Evolutionary conservation across 2,888 invertebrate species (phyloP).

Genomic region (Tachina lurida): DNA sequence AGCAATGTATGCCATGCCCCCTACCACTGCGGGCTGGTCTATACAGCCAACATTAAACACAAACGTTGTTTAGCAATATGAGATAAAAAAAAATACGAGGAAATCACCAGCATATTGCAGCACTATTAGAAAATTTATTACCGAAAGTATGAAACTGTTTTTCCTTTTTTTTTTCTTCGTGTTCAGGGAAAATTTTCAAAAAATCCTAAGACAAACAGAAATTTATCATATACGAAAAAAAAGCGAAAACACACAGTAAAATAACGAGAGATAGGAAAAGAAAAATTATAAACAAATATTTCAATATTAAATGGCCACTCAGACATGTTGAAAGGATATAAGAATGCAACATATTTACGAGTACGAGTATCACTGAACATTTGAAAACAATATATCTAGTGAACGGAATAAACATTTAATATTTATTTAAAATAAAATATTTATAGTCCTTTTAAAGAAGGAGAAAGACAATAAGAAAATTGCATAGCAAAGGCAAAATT

Average conservation of each 20-base stretch:
- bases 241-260: not conserved
- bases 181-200: slow-evolving; percentile 9
- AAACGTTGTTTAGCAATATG: slow-evolving; percentile 1
- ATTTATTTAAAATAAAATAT: slow-evolving; percentile 68
- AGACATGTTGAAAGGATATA: slow-evolving; percentile 62
- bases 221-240: slow-evolving; percentile 22
- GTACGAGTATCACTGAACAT: slow-evolving; percentile 35
- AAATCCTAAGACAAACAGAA: slow-evolving; percentile 47
- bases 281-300: slow-evolving; percentile 70
- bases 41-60: slow-evolving; percentile 7
- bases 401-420: slow-evolving; percentile 56
- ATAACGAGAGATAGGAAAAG: not conserved
- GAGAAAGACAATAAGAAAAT: slow-evolving; percentile 1
- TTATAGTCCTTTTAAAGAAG: slow-evolving; percentile 40
- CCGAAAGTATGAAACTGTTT: slow-evolving; percentile 32
- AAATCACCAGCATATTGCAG: slow-evolving; percentile 66
- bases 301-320: slow-evolving; percentile 69
- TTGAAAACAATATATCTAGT: slow-evolving; percentile 25
- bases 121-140: slow-evolving; percentile 67
- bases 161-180: not conserved
- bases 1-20: not conserved
- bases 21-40: not conserved
- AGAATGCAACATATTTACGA: slow-evolving; percentile 13
- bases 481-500: slow-evolving; percentile 23
- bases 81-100: not conserved